Base-by-base conservation (phyloP, 1,140 invertebrate species). In the Pachyrhynchus sulphureomaculatus region DNA sequence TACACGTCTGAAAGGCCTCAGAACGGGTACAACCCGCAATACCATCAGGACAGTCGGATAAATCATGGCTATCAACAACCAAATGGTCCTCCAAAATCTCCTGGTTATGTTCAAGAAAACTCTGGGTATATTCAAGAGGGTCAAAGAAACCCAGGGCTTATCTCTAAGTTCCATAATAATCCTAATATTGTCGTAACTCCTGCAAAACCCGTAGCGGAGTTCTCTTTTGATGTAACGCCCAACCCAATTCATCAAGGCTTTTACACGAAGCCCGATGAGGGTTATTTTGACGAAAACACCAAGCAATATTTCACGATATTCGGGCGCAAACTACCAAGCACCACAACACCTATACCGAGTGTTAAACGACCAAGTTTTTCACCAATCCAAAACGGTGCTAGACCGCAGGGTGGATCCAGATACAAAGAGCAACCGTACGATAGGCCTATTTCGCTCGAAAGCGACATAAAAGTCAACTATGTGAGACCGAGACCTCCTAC, bases 241-340 rank as follows among this genome's bases (percentile, higher is more conserved):
- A 86, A 84, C 67, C 85, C 87, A 3, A 72, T 83, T 21, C 83
- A 84, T 48, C 80, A 85, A 58, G 82, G 81, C 1, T 88, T 86
- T 65, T 88, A 87, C 69, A 88, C 87, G 0, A 86, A 86, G 68
- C 86, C 88, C 53, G 87, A 89, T 39, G 86, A 87, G 60, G 79
- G 80, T 29, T 80, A 86, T 23, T 76, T 89, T 32, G 88, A 90
- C 62, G 87, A 90, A 62, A 87, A 87, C 8, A 89, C 88, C 2
- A 88, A 86, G 68, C 87, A 88, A 63, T 89, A 88, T 45, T 89
- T 89, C 63, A 88, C 86, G 20, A 82, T 87, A 57, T 90, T 89
- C 63, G 88, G 88, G 0, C 85, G 88, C 66, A 89, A 89, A 72
- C 67, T 89, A 10, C 64, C 78, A 61, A 75, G 55, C 60, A 78